Conservation (phyloP, 2,888 invertebrate species). For the Cyrtodaria siliqua region DNA sequence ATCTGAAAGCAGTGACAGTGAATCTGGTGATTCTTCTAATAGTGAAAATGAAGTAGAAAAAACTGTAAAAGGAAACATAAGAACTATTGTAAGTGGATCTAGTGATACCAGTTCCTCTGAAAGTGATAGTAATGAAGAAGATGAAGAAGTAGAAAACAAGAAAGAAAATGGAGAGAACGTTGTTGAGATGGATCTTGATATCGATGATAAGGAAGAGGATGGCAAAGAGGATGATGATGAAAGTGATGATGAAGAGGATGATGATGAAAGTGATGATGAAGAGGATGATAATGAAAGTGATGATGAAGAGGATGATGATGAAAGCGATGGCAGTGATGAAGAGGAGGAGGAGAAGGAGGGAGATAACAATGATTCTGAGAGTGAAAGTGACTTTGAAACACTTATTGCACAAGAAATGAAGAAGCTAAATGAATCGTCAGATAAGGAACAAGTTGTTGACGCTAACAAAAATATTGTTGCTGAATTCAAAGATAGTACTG, state of each 20-base stretch:
- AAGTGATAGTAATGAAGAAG: not conserved
- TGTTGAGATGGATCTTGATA: not conserved
- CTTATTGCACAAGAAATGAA: constrained; percentile 28
- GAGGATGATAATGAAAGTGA: not conserved
- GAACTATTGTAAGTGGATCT: too few relatives aligned
- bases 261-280: constrained; percentile 18
- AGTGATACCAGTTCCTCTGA: not conserved
- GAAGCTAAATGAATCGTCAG: constrained; percentile 1
- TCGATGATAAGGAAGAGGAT: not conserved
- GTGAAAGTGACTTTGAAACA: constrained; percentile 43
- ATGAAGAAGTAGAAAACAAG: not conserved
- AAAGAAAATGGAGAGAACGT: not conserved
- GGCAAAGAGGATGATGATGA: too few relatives aligned
- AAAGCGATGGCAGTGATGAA: not conserved
- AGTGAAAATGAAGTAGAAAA: not conserved
- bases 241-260: constrained; percentile 38
- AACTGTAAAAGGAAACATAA: not conserved
- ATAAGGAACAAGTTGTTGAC: not conserved
- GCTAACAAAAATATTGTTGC: too few relatives aligned
- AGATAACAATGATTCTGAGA: not conserved
- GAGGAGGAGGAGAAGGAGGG: too few relatives aligned
- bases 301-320: too few relatives aligned
- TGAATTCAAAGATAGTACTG: too few relatives aligned
- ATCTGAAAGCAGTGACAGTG: not conserved
- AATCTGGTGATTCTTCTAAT: not conserved